Percentiles rank a stretch among this genome's conserved stretches.
Evolutionary conservation across 64 coral and sea anemone species (phyloP).

Genomic region (Platygyra sinensis): DNA sequence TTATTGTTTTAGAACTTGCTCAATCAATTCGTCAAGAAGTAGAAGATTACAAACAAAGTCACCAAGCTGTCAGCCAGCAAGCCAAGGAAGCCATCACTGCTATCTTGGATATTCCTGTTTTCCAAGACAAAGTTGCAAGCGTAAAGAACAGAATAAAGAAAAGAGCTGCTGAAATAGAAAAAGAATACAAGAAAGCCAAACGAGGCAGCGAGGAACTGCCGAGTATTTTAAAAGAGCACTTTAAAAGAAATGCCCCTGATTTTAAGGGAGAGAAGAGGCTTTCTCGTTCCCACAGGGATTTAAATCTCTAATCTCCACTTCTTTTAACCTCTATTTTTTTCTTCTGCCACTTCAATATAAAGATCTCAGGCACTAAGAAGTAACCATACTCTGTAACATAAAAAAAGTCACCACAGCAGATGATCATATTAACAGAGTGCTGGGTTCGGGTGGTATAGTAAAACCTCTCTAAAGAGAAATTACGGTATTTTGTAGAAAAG

Average conservation of each 20-base stretch:
- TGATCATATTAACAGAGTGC: too few species aligned
- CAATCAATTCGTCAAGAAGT: conserved; percentile 6
- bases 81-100: conserved; percentile 86
- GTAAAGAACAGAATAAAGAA: conserved; percentile 88
- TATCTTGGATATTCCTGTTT: conserved; percentile 87
- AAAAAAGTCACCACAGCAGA: too few species aligned
- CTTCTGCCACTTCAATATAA: too few species aligned
- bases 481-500: background rate
- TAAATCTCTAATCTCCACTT: conserved; percentile 2
- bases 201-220: conserved; percentile 52
- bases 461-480: background rate
- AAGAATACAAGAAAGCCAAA: conserved; percentile 74
- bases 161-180: conserved; percentile 73
- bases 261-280: conserved; percentile 34
- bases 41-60: conserved; percentile 52
- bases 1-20: conserved; percentile 19
- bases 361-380: too few species aligned
- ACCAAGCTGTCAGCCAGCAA: conserved; percentile 61
- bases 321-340: too few species aligned
- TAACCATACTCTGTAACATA: too few species aligned
- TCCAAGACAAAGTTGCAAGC: conserved; percentile 64
- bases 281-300: conserved; percentile 40
- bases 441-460: background rate
- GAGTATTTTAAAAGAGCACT: conserved; percentile 75
- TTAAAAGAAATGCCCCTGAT: conserved; percentile 62